phyloP scores from a whole-genome alignment of 2,888 invertebrate species.

The Spialia ferax region DNA sequence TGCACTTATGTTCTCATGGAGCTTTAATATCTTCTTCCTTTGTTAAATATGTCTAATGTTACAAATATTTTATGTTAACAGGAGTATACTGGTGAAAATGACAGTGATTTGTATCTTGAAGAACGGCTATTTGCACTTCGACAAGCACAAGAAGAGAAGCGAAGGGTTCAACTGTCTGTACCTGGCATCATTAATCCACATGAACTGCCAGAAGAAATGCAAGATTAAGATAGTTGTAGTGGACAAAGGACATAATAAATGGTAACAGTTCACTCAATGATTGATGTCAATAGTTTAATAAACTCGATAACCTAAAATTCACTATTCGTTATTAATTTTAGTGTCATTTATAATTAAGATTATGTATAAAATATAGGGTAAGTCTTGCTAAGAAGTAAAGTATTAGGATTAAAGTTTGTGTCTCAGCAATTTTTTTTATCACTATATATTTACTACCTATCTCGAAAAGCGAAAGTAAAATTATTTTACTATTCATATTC shows the following conservation, averaged over 20 bases:
- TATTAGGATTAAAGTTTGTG: conserved; percentile 6
- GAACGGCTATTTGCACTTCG: conserved; percentile 97
- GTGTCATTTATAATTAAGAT: conserved; percentile 10
- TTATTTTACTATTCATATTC: background rate
- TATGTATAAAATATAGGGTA: conserved; percentile 3
- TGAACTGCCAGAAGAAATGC: conserved; percentile 98
- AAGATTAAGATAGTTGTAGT: conserved; percentile 87
- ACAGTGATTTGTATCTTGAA: conserved; percentile 98
- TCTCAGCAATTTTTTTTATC: background rate
- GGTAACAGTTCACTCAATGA: conserved; percentile 58
- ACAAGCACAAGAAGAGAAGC: conserved; percentile 97
- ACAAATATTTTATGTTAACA: conserved; percentile 65
- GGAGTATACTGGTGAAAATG: conserved; percentile 99
- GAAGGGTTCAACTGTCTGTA: conserved; percentile 96
- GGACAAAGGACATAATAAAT: conserved; percentile 46
- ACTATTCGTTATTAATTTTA: conserved; percentile 30
- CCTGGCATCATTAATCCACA: conserved; percentile 99
- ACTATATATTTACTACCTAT: background rate
- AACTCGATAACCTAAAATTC: conserved; percentile 33
- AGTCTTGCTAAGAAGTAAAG: conserved; percentile 3
- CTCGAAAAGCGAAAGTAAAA: background rate
- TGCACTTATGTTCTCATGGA: too few relatives aligned
- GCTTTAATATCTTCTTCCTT: too few relatives aligned
- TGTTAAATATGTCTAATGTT: background rate
- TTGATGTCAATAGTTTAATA: conserved; percentile 41